Percentiles rank a stretch among this genome's conserved stretches.
phyloP scores from a whole-genome alignment of 2,888 invertebrate genomes.

The Phyllotreta cruciferae region DNA sequence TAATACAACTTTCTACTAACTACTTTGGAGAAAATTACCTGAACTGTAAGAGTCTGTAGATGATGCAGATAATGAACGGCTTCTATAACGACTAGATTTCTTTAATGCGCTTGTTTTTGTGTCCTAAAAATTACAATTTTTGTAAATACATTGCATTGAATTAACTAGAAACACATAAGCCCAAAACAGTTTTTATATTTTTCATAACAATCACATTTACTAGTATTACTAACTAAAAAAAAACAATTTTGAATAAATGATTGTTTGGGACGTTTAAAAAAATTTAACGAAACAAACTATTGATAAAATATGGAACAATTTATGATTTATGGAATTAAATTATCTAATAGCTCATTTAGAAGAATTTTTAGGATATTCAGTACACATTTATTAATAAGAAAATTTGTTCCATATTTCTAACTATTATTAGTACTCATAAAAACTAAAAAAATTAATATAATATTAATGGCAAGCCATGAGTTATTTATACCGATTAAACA shows the following conservation, averaged over 20 bases:
- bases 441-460: no score
- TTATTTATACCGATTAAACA: slow-evolving; percentile 1
- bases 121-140: slow-evolving; percentile 59
- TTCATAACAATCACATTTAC: no score
- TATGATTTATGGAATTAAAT: no score
- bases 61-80: slow-evolving; percentile 90
- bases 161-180: slow-evolving; percentile 9
- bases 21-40: slow-evolving; percentile 62
- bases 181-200: not conserved
- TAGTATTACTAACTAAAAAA: no score
- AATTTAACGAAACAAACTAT: no score
- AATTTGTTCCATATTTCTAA: not conserved
- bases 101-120: slow-evolving; percentile 76
- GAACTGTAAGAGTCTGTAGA: slow-evolving; percentile 96
- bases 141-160: not conserved
- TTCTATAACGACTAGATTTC: slow-evolving; percentile 86
- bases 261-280: no score
- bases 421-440: no score
- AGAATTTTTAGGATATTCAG: no score
- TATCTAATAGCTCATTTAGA: no score
- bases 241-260: no score
- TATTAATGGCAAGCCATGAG: not conserved
- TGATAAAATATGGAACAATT: no score
- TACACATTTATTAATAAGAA: slow-evolving; percentile 20
- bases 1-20: slow-evolving; percentile 18